phyloP scores from a whole-genome alignment of 2,113 vertebrate genomes.

The Plecotus auritus region DNA sequence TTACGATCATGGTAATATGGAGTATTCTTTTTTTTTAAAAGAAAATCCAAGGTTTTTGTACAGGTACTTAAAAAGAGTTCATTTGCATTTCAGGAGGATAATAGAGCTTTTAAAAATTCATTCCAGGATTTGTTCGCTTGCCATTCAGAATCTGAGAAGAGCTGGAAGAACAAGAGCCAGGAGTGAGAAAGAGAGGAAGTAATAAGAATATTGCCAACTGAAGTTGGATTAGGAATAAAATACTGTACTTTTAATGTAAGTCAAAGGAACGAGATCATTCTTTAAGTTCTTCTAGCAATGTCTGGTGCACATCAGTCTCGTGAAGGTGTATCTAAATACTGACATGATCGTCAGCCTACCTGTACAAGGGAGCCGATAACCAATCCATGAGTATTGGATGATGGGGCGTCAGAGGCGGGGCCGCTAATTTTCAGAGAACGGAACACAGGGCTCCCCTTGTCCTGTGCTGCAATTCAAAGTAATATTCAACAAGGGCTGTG shows the following conservation, averaged over 20 bases:
- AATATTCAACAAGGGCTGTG: constrained; percentile 78
- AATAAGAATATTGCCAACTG: background rate
- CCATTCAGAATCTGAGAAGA: background rate
- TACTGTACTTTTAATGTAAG: background rate
- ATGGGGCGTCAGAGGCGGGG: background rate
- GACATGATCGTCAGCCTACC: background rate
- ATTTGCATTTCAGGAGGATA: background rate
- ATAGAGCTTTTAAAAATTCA: background rate
- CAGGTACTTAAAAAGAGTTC: background rate
- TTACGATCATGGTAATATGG: background rate
- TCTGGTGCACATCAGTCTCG: background rate
- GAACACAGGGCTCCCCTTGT: constrained; percentile 51
- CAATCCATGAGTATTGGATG: background rate
- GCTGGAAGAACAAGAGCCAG: background rate
- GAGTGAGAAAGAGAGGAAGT: background rate
- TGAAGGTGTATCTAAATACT: background rate
- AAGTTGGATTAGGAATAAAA: background rate
- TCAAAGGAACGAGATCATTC: background rate
- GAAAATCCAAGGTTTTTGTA: background rate
- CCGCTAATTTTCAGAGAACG: constrained; percentile 12
- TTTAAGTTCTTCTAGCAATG: background rate
- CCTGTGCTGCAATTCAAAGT: constrained; percentile 75
- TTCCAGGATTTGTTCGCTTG: background rate
- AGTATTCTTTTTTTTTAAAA: background rate
- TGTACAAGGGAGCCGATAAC: background rate